These are phyloP conservation scores for Drosophila recens DNA, from an alignment of 2,888 invertebrate species.

Conservation along the genomic window DNA sequence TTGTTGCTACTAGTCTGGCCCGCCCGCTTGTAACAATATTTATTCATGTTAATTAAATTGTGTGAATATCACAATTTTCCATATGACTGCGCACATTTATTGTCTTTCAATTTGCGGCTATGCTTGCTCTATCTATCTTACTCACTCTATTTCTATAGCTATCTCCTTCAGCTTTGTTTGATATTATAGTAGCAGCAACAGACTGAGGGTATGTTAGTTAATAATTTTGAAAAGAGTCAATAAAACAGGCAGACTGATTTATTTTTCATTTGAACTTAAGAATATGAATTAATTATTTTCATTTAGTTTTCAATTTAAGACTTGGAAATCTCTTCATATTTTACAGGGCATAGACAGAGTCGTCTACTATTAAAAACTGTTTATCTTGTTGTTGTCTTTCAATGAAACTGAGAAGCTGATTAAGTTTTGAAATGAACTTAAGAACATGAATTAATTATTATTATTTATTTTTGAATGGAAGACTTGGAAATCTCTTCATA, in stretches of 20 bases:
- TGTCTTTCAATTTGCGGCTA: conserved; percentile 83
- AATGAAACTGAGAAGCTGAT: no score
- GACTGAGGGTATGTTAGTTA: not conserved
- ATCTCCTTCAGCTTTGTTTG: not conserved
- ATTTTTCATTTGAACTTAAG: no score
- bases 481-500: not conserved
- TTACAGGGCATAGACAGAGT: conserved; percentile 12
- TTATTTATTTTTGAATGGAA: no score
- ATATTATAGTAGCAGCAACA: not conserved
- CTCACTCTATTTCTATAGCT: not conserved
- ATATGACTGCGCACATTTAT: conserved; percentile 83
- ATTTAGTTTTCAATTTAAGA: no score
- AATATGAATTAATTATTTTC: no score
- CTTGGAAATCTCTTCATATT: not conserved
- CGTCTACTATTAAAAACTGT: not conserved
- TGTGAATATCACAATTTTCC: conserved; percentile 85
- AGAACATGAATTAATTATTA: no score
- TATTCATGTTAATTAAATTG: conserved; percentile 85
- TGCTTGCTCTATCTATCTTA: conserved; percentile 25
- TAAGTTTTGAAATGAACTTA: no score
- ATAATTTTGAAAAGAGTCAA: not conserved
- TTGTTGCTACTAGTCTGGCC: conserved; percentile 40
- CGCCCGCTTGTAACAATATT: conserved; percentile 83
- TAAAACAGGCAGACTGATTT: not conserved
- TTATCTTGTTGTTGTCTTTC: not conserved